Conservation (phyloP, 2,888 invertebrate species). For the Ormyrus thymus region DNA sequence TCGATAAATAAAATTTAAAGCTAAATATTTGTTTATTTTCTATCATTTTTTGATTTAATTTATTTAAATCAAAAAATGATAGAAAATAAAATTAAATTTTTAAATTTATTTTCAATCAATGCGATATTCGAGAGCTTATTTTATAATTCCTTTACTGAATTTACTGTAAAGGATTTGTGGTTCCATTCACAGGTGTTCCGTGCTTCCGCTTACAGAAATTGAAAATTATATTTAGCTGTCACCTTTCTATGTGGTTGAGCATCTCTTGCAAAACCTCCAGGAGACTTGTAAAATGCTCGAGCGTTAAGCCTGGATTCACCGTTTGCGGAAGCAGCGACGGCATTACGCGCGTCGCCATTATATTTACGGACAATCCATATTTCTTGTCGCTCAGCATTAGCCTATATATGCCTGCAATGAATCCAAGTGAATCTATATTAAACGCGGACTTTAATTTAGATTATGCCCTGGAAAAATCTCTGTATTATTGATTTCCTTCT, state of each 20-base stretch:
- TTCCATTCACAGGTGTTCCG: too few species aligned
- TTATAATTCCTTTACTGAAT: too few species aligned
- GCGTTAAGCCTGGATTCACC: conserved; percentile 89
- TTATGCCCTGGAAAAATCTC: too few species aligned
- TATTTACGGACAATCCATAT: conserved; percentile 91
- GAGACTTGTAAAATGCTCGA: conserved; percentile 88
- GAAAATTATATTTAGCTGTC: conserved; percentile 1
- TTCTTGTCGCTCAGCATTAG: conserved; percentile 92
- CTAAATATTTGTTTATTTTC: too few species aligned
- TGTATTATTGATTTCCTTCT: background rate
- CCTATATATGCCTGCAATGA: conserved; percentile 88
- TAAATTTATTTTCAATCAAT: too few species aligned
- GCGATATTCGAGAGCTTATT: too few species aligned
- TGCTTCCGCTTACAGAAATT: too few species aligned
- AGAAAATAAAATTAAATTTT: too few species aligned
- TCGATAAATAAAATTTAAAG: too few species aligned
- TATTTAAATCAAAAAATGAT: too few species aligned
- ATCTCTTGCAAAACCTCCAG: conserved; percentile 93
- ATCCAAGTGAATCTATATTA: conserved; percentile 8
- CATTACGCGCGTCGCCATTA: conserved; percentile 96
- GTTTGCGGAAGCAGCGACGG: conserved; percentile 94
- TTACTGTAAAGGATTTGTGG: too few species aligned
- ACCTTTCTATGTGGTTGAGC: conserved; percentile 89
- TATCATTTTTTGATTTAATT: too few species aligned
- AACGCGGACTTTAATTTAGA: background rate